Base-by-base conservation (phyloP, 2,797 vertebrate species). In the Tachyglossus aculeatus region DNA sequence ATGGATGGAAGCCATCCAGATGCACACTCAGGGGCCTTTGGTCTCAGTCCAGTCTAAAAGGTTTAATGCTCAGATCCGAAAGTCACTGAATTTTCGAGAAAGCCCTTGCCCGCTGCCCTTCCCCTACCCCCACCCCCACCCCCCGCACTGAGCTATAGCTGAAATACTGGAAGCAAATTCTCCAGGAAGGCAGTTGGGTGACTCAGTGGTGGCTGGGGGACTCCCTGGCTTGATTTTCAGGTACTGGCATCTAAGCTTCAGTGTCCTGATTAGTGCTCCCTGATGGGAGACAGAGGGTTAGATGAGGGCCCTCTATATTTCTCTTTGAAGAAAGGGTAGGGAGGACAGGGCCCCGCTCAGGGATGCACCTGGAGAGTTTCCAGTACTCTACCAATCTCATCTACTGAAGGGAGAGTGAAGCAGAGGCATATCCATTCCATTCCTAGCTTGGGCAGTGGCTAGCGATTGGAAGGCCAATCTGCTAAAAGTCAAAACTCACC, bases 141-240 rank as follows among this genome's bases (percentile, higher is more conserved):
- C 13, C 70, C 34, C 16, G 9, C 5, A 64, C 32, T 54, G 38
- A 39, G 39, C 29, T 80, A 32, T 82, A 57, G 77, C 80, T 77
- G 15, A 77, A 45, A 71, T 81, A 29, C 27, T 67, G 24, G 16
- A 70, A 60, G 25, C 24, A 53, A 27, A 29, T 64, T 67, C 13
- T 59, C 5, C 39, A 73, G 65, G 52, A 43, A 60, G 52, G 5
- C 40, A 58, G 2, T 79, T 80, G 62, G 51, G 7, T 62, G 2
- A 76, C 48, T 66, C 36, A 43, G n/a, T n/a, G n/a, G 12, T 45
- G 41, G 22, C 36, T 13, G n/a, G 19, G 25, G 24, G 22, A 2
- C 41, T 83, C 44, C 9, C 75, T 68, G 55, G 33, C 51, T 83
- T 45, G 38, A 41, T 21, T 32, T 69, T 59, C 59, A 67, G 71